Base-by-base conservation (phyloP, 2,888 invertebrate genomes). In the Cyclophora punctaria region DNA sequence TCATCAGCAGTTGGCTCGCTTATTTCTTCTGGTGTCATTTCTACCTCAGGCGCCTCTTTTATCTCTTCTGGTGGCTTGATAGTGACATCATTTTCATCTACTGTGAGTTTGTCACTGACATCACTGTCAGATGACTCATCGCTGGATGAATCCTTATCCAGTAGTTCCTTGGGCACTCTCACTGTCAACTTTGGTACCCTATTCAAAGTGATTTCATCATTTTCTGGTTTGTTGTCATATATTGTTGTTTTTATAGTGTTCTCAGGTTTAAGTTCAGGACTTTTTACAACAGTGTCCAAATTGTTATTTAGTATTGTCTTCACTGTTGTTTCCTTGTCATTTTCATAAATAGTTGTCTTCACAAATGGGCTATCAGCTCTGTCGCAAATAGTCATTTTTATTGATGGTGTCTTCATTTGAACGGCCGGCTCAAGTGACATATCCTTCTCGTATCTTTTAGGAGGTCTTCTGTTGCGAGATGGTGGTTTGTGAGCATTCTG, bases 101-200 rank as follows among this genome's bases (percentile, higher is more conserved):
- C 87, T 45, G 90, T 90, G 52, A 90, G 72, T 73, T 91, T 91
- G 56, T 91, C 91, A 78, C 91, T 91, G 49, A 84, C 84, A 71
- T 91, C 91, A 79, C 90, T 91, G 57, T 90, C 90, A 54, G 86
- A 88, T 56, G 89, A 88, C 62, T 86, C 84, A 63, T 89, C 89
- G 75, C 83, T 88, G 35, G 89, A 89, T 49, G 89, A 87, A 67
- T 86, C 83, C 69, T 86, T 89, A 60, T 89, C 89, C 54, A 86
- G 70, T 54, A 90, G 90, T 66, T 91, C 90, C 73, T 91, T 91
- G 45, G 92, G 91, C 60, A 92, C 90, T 74, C 93, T 91, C 34
- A 93, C 84, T 59, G 93, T 93, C 49, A 93, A 81, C 77, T 93
- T 93, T 62, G 92, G 93, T 58, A 92, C 92, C 78, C 90, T 91